Base-by-base conservation (phyloP, 2,888 invertebrate genomes). In the Lottia scabra region DNA sequence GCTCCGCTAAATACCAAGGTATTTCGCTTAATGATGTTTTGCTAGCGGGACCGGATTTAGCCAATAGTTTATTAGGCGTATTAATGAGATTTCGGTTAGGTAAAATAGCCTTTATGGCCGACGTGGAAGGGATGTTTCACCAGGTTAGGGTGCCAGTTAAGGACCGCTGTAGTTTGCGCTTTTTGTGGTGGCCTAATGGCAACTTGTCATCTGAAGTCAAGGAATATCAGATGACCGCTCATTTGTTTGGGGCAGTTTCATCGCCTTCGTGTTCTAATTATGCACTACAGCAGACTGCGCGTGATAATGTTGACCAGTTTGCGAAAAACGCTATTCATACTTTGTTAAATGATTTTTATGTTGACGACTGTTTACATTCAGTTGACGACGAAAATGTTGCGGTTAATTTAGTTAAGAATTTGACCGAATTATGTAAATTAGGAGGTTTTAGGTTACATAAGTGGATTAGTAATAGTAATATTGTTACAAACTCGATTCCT, bases 281-380 rank as follows among this genome's bases (percentile, higher is more conserved):
- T 27, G 56, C 56, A n/a, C 19, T 56, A 56, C n/a, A 56, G 23
- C n/a, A 10, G 8, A 56, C 56, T n/a, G 56, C 56, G 16, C n/a
- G 23, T 0, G 23, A 56, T 23, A 56, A 56, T 56, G n/a, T 23
- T n/a, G 19, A 56, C 23, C 6, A 23, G 23, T 56, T 56, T 56
- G 23, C 6, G n/a, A 23, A 56, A n/a, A 6, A 56, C 13, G 44
- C n/a, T 16, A 19, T n/a, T 56, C 56, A 56, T 19, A 56, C 19
- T 44, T 30, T 65, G 23, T 8, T 65, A 45, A 56, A 56, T 56
- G 75, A 77, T 38, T 75, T 77, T 44, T 77, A 77, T 38, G 73
- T 73, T 1, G 75, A 75, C 65, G 74, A 77, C 63, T 75, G 71
- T 27, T 46, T 77, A 46, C 72, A 68, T 43, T 77, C 74, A 12